phyloP scores from a whole-genome alignment of 2,113 vertebrate species.

The Percina caprodes region DNA sequence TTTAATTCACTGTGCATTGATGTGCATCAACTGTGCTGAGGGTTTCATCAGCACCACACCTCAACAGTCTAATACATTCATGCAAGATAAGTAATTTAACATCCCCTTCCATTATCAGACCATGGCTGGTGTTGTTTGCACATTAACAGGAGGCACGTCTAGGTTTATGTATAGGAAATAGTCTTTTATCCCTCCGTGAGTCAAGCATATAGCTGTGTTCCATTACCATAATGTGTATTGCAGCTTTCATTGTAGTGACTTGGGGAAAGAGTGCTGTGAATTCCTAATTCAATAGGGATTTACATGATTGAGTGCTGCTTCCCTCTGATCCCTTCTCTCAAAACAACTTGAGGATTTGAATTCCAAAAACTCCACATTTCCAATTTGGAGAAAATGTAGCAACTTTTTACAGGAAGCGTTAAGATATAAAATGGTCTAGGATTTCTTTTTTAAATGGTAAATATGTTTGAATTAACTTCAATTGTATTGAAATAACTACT shows the following conservation, averaged over 20 bases:
- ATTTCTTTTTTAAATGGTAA: neutral
- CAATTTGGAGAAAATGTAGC: neutral
- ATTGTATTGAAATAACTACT: neutral
- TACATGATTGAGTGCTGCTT: conserved; percentile 61
- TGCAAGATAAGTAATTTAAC: conserved; percentile 77
- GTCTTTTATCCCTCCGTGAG: conserved; percentile 53
- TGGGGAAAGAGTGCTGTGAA: conserved; percentile 51
- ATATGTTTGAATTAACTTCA: neutral
- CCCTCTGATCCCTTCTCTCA: conserved; percentile 62
- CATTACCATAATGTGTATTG: conserved; percentile 71
- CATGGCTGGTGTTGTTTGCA: conserved; percentile 76
- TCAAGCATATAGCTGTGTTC: conserved; percentile 60
- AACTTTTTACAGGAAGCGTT: neutral
- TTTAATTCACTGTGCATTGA: conserved; percentile 76
- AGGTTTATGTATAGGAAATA: conserved; percentile 69
- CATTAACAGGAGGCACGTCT: conserved; percentile 69
- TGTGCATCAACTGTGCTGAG: conserved; percentile 75
- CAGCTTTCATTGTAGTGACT: conserved; percentile 53
- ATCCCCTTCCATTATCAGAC: conserved; percentile 73
- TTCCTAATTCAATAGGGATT: conserved; percentile 71
- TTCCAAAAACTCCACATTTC: conserved; percentile 46
- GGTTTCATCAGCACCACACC: conserved; percentile 71
- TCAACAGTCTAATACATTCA: conserved; percentile 72
- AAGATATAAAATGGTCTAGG: neutral
- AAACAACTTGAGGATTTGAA: conserved; percentile 45